Evolutionary conservation across 1,140 invertebrate genomes (phyloP).

Genomic region (Brachionus angularis): DNA sequence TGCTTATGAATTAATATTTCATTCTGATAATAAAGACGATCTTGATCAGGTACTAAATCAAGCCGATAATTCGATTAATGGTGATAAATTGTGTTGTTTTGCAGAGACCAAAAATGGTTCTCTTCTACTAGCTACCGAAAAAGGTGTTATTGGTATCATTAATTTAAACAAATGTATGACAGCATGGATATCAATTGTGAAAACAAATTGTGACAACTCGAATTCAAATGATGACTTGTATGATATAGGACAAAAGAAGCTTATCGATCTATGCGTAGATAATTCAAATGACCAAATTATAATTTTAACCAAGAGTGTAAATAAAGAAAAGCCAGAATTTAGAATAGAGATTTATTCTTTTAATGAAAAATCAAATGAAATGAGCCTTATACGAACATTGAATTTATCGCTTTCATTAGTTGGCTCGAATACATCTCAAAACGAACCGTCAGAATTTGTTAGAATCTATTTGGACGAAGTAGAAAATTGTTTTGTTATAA

Average conservation of each 20-base stretch:
- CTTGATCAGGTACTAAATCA: conserved; percentile 7
- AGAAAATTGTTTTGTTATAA: conserved; percentile 25
- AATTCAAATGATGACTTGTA: conserved; percentile 20
- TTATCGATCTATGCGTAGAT: conserved; percentile 23
- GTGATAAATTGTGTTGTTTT: conserved; percentile 36
- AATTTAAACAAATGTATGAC: conserved; percentile 39
- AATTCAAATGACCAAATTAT: conserved; percentile 22
- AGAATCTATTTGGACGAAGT: conserved; percentile 30
- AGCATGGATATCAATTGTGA: conserved; percentile 33
- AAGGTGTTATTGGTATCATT: conserved; percentile 29
- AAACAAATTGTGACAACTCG: conserved; percentile 18
- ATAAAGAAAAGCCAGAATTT: conserved; percentile 16
- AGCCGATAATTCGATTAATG: not conserved
- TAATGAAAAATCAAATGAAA: conserved; percentile 32
- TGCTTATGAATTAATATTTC: conserved; percentile 40
- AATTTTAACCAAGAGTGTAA: not conserved
- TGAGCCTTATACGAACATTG: not conserved
- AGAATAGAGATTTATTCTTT: conserved; percentile 30
- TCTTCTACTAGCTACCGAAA: conserved; percentile 26
- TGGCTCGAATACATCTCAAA: conserved; percentile 13
- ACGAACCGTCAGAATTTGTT: conserved; percentile 34
- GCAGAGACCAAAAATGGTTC: conserved; percentile 20
- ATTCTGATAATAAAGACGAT: conserved; percentile 23
- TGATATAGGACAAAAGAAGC: conserved; percentile 16
- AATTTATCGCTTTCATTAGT: not conserved